Evolutionary conservation across 2,888 invertebrate species (phyloP).

Genomic region (Rutpela maculata): DNA sequence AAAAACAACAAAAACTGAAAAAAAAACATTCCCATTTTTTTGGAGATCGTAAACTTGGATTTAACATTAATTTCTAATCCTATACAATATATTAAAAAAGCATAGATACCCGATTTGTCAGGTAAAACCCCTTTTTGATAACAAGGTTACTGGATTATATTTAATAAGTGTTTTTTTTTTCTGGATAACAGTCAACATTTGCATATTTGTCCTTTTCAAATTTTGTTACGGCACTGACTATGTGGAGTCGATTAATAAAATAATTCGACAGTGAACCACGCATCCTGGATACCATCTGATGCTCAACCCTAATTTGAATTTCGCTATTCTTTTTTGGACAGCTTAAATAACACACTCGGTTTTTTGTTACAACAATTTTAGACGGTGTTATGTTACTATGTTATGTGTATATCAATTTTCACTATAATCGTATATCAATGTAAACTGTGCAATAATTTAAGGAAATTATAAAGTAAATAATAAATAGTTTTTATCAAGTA

Average conservation of each 20-base stretch:
- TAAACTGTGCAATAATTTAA: constrained; percentile 18
- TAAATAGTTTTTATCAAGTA: constrained; percentile 29
- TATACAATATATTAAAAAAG: no score
- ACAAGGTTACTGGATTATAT: no score
- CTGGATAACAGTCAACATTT: no score
- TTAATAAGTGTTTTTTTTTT: no score
- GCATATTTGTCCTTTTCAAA: neutral
- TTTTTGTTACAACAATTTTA: constrained; percentile 43
- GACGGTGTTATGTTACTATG: constrained; percentile 41
- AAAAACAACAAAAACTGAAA: no score
- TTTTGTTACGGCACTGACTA: constrained; percentile 18
- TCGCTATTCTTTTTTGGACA: constrained; percentile 37
- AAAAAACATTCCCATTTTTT: no score
- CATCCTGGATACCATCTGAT: constrained; percentile 28
- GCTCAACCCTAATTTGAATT: constrained; percentile 34
- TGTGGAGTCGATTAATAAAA: constrained; percentile 23
- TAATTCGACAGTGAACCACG: constrained; percentile 35
- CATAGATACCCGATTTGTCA: no score
- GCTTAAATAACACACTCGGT: constrained; percentile 37
- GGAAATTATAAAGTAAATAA: constrained; percentile 23
- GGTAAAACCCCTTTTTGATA: no score
- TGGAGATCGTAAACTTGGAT: no score
- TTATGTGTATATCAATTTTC: constrained; percentile 39
- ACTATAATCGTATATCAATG: constrained; percentile 24
- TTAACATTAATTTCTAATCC: no score